Evolutionary conservation across 2,888 invertebrate genomes (phyloP), one percentile per base, ranked within the genome.

Genomic region (Bombylius discolor): DNA sequence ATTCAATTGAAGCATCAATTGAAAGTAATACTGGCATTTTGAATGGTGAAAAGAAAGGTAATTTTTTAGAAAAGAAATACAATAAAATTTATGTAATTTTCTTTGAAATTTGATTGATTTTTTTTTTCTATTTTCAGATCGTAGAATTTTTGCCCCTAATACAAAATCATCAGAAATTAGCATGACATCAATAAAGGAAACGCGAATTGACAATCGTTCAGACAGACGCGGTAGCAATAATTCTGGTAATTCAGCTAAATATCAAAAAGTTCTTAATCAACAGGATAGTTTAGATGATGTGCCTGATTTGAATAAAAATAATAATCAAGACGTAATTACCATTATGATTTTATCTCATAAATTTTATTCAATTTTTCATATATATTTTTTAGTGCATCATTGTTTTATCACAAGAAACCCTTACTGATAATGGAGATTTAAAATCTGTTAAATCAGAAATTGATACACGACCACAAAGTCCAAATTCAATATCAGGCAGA

Each of bases 261-360:
- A 68, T 52, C 67, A 67, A 47, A 70, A 69, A 61, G 64, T 68
- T 44, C 53, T 63, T 51, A 53, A 63, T 58, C 68, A 70, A 23
- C 68, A 70, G 61, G 68, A 70, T 56, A 71, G 66, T 60, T 63
- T 71, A 61, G 69, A 70, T 54, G 67, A 70, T 63, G 67, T 70
- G 60, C 68, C 70, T 44, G 82, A 83, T 63, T 79, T 81, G 62
- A 80, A 78, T 68, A 81, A 79, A 65, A 79, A 79, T 66, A 84
- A 79, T 66, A 84, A 82, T 62, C 81, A 84, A 76, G 85, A 85
- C 74, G 86, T 85, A 76, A 80, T 80, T 71, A 42, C 34, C 8
- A 42, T 8, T 9, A n/a, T 46, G 14, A n/a, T 34, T 46, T 14
- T 32, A 44, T 39, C 36, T 33, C 23, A 49, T 39, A 49, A 45